These are phyloP conservation scores for Elephas maximus DNA, from an alignment of 2,113 vertebrate genomes.

Conservation along the genomic window DNA sequence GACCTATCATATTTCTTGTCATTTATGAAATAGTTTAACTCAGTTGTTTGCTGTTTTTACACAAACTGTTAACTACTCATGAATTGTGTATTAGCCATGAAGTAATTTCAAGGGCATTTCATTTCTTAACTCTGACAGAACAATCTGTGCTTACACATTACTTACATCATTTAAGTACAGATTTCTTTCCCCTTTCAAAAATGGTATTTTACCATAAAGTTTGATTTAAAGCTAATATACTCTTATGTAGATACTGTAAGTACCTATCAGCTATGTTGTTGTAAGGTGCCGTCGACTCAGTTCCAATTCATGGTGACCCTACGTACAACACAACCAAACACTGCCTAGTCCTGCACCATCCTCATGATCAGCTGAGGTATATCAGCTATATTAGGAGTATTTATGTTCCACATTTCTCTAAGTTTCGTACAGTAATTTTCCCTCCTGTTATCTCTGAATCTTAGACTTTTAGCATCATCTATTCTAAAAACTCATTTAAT, in stretches of 20 bases:
- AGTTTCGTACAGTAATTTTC: neutral
- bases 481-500: slow-evolving; percentile 27
- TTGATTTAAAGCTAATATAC: neutral
- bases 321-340: no score
- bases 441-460: slow-evolving; percentile 10
- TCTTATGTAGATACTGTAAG: neutral
- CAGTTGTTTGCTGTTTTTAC: neutral
- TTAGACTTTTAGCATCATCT: neutral
- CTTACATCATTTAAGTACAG: neutral
- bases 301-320: no score
- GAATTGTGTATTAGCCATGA: neutral
- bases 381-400: neutral
- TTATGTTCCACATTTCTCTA: neutral
- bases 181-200: neutral
- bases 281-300: no score
- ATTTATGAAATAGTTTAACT: neutral
- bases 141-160: neutral
- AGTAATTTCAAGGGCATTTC: neutral
- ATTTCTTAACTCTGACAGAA: neutral
- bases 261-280: neutral
- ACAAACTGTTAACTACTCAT: neutral
- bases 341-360: no score
- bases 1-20: neutral
- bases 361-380: no score
- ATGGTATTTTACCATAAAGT: neutral